Evolutionary conservation across 2,888 invertebrate species (phyloP).

Genomic region (Eilema caniola): DNA sequence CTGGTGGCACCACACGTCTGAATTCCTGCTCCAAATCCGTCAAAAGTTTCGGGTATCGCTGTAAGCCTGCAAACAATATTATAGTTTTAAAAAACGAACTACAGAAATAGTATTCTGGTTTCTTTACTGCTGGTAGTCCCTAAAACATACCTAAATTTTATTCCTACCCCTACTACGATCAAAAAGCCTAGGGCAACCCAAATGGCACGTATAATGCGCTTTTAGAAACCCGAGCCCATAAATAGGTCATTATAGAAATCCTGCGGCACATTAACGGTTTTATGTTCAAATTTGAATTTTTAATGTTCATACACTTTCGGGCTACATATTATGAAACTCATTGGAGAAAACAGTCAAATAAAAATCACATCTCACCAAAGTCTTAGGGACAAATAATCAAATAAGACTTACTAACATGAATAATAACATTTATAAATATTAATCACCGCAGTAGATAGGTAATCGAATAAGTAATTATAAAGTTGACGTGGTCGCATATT

Average conservation of each 20-base stretch:
- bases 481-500: neutral
- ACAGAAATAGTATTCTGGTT: too few species aligned
- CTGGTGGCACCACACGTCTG: constrained; percentile 86
- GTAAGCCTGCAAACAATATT: constrained; percentile 78
- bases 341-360: too few species aligned
- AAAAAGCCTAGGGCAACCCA: too few species aligned
- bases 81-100: neutral
- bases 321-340: neutral
- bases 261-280: too few species aligned
- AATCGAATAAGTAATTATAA: neutral
- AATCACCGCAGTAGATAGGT: neutral
- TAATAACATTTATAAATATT: neutral
- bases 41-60: constrained; percentile 86
- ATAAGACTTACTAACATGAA: neutral
- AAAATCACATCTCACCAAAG: too few species aligned
- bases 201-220: too few species aligned
- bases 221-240: too few species aligned
- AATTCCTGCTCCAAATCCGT: constrained; percentile 86
- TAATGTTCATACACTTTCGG: neutral
- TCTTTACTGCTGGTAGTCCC: too few species aligned
- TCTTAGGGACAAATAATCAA: too few species aligned
- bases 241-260: too few species aligned
- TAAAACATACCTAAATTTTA: neutral
- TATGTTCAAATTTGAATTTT: too few species aligned
- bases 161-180: too few species aligned